Evolutionary conservation across 2,888 invertebrate species (phyloP), one percentile per base, ranked within the genome.

Genomic region (Therioaphis trifolii): DNA sequence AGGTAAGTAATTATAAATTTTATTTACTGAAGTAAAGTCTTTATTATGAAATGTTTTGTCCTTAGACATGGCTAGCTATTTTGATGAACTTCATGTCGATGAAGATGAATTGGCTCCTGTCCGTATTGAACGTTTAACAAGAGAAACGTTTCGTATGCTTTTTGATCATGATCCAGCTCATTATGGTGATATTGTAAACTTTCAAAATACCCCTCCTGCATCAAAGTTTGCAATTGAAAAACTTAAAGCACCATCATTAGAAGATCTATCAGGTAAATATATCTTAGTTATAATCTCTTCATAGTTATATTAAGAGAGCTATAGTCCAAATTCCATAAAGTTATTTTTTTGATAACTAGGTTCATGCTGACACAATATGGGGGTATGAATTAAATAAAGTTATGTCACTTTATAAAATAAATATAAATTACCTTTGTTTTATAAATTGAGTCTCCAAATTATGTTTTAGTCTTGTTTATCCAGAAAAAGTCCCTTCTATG

Each of bases 1-100:
- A 52, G n/a, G 55, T 55, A 55, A 21, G 55, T 55, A 2, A 12
- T 18, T 1, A 5, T n/a, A n/a, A 4, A 55, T 55, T n/a, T 55
- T n/a, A 55, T n/a, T n/a, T 18, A n/a, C 21, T 55, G 21, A 21
- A 55, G 5, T 61, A n/a, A n/a, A n/a, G n/a, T n/a, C n/a, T n/a
- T 61, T 0, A 27, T n/a, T 11, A 68, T 4, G 0, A 9, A 2
- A 68, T 21, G 5, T 68, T 71, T 24, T 7, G 1, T 71, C n/a
- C 24, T 7, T 55, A 79, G 61, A 5, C 21, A 80, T 80, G 80
- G 80, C 80, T 7, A 80, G 72, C 58, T 80, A 80, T 72, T 80
- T 80, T 72, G 80, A 80, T 35, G 80, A 80, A 72, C 71, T 72
- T 29, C 52, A 80, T 3, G 58, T 80, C 11, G 72, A 80, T 5